Evolutionary conservation across 1,140 invertebrate genomes (phyloP).

Genomic region (Orchestia grillus): DNA sequence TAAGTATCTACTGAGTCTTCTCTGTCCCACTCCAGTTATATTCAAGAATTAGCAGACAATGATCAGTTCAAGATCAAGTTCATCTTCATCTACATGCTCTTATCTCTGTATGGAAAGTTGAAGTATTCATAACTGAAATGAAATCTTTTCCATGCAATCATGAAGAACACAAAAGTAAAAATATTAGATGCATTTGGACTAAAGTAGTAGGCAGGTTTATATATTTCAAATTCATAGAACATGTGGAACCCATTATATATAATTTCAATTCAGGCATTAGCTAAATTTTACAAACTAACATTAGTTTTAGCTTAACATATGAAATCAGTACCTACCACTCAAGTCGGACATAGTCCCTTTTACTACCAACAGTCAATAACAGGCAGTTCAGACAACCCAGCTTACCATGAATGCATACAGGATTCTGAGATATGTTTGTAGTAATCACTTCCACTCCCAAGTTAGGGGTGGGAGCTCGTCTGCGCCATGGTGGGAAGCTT

Average conservation of each 20-base stretch:
- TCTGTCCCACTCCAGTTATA: no score
- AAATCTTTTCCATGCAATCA: neutral
- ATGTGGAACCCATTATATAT: neutral
- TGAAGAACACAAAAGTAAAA: neutral
- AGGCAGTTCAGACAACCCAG: neutral
- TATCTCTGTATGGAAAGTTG: no score
- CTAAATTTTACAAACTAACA: neutral
- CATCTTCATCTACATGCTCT: no score
- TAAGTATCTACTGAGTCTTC: no score
- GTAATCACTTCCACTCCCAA: slow-evolving; percentile 8
- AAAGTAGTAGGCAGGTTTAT: neutral
- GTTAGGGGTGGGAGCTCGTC: neutral
- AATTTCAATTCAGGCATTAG: neutral
- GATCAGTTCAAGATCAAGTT: no score
- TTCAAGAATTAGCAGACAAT: no score
- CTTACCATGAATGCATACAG: slow-evolving; percentile 36
- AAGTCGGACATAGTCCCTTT: neutral
- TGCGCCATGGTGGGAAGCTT: slow-evolving; percentile 28
- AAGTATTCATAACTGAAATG: neutral
- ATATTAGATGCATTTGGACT: neutral
- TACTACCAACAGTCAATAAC: neutral
- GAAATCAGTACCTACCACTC: neutral
- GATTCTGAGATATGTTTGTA: neutral
- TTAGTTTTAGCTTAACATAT: neutral
- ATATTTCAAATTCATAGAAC: neutral